Evolutionary conservation across 2,797 vertebrate genomes (phyloP).

Genomic region (Platyrinchus mystaceus): DNA sequence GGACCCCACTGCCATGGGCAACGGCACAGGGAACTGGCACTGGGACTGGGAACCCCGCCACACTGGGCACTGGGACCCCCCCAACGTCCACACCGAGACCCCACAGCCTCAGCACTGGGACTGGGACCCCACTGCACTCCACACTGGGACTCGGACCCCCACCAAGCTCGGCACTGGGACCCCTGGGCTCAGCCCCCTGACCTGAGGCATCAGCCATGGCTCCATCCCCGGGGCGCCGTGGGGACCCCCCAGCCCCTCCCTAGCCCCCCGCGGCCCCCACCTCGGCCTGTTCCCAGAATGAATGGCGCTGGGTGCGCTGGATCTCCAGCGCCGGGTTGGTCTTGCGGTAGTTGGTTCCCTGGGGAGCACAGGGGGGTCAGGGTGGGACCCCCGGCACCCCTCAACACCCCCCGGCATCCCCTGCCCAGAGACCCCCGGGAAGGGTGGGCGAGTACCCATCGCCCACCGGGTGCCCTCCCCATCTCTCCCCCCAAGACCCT

Average conservation of each 20-base stretch:
- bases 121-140: neutral
- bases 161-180: neutral
- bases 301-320: conserved; percentile 83
- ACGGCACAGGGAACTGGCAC: too few species aligned
- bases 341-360: conserved; percentile 91
- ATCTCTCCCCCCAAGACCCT: too few species aligned
- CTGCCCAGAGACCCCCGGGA: too few species aligned
- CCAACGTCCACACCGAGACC: neutral
- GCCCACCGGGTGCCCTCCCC: too few species aligned
- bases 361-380: neutral
- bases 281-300: conserved; percentile 90
- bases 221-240: rapidly evolving
- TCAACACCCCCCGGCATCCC: neutral
- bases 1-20: neutral
- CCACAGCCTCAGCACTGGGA: neutral
- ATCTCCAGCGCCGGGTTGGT: conserved; percentile 89
- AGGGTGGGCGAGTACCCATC: too few species aligned
- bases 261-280: conserved; percentile 43
- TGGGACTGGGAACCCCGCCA: neutral
- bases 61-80: neutral
- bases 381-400: neutral
- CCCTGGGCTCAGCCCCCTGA: neutral
- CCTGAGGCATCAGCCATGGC: neutral
- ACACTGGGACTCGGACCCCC: neutral
- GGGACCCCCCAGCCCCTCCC: too few species aligned